A percentile compares a stretch with the other conserved stretches of the same genome.
These are phyloP conservation scores for Trichoplusia ni DNA, from an alignment of 1,140 invertebrate genomes.

Conservation along the genomic window DNA sequence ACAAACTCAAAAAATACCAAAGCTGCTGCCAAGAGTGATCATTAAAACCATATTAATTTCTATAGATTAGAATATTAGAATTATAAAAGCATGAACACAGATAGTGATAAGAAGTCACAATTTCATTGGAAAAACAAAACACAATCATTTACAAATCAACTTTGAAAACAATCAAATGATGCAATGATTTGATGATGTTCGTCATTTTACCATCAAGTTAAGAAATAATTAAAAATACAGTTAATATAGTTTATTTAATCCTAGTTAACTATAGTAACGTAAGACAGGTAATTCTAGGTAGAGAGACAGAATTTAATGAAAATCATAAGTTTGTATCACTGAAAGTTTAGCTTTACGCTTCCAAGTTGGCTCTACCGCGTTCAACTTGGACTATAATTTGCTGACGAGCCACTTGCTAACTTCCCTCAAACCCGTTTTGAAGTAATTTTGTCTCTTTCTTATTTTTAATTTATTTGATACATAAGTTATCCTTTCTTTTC, in stretches of 20 bases:
- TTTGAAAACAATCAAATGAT: no score
- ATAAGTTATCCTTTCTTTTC: conserved; percentile 13
- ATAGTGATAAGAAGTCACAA: not conserved
- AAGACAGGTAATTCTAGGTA: conserved; percentile 32
- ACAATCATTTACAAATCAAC: no score
- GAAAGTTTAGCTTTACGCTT: conserved; percentile 58
- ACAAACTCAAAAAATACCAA: no score
- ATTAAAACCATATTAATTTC: no score
- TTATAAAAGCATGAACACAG: no score
- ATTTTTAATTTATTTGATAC: conserved; percentile 43
- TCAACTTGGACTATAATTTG: conserved; percentile 70
- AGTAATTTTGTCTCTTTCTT: conserved; percentile 53
- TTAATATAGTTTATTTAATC: no score
- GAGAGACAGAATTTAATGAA: conserved; percentile 66
- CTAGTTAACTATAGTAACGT: not conserved
- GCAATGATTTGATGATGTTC: no score
- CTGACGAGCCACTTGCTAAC: conserved; percentile 68
- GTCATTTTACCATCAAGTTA: no score
- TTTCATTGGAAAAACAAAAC: not conserved
- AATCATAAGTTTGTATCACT: conserved; percentile 68
- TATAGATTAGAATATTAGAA: no score
- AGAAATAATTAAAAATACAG: no score
- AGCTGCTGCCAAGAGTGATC: no score
- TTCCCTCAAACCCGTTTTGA: conserved; percentile 49
- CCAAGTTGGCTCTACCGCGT: conserved; percentile 60